Evolutionary conservation across 1,140 invertebrate species (phyloP), one percentile per base, ranked within the genome.

Genomic region (Tetramorium parvispinum): DNA sequence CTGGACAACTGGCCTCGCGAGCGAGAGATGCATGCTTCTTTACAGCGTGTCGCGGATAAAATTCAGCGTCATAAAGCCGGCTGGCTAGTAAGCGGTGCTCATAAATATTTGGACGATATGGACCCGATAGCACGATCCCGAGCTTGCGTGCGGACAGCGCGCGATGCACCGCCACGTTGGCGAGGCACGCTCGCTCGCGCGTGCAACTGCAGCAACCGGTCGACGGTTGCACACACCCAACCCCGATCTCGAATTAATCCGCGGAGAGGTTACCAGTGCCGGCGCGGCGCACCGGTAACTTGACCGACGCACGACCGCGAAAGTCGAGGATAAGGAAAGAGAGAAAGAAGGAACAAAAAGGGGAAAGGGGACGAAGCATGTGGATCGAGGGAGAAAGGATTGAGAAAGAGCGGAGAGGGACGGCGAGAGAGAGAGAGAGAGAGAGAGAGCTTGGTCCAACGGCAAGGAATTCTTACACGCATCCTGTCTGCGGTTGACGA

Each of bases 401-500:
- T 49, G 32, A 81, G 70, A 65, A 78, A 32, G 63, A 70, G 37
- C 24, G 49, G 57, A 86, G 59, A 82, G 51, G 43, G 70, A 87
- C 11, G 57, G 71, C 85, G 73, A 88, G 66, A 32, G 32, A 32
- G 43, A 8, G 43, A 46, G 43, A 11, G 10, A 11, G 43, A 46
- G 43, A 46, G 32, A 32, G 32, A 32, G 32, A 81, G 86, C 81
- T 79, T 21, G 87, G 71, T 89, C 89, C 88, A 89, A 91, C 85
- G 89, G 83, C 87, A 90, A 37, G 85, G 91, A 92, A 93, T 94
- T 95, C 94, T 94, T 94, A 93, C 94, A 94, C 94, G 94, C 94
- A 94, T 94, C 92, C 92, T 94, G 93, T 93, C 94, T 94, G 94
- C 93, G 93, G 94, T 94, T 94, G 93, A 94, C 94, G 93, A 94